Evolutionary conservation across 2,888 invertebrate genomes (phyloP).

Genomic region (Latrodectus elegans): DNA sequence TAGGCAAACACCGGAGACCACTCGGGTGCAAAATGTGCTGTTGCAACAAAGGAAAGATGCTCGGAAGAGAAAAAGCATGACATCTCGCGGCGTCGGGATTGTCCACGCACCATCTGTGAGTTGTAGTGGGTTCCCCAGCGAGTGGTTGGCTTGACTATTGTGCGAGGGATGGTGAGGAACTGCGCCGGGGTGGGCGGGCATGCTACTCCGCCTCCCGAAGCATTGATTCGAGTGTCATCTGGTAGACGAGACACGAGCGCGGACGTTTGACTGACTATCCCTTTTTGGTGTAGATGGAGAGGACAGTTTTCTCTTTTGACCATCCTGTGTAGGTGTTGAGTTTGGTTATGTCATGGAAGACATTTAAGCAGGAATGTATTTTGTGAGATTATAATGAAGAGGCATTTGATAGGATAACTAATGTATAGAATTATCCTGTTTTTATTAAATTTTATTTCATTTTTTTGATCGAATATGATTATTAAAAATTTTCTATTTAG

Average conservation of each 20-base stretch:
- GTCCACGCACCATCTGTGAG: slow-evolving; percentile 47
- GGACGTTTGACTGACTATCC: slow-evolving; percentile 32
- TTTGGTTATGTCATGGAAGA: no score
- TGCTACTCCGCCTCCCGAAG: slow-evolving; percentile 28
- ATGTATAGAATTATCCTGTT: no score
- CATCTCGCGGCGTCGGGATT: slow-evolving; percentile 12
- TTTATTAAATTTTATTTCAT: no score
- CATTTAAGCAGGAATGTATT: no score
- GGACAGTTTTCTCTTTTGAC: no score
- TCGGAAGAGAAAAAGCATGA: slow-evolving; percentile 8
- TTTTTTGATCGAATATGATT: no score
- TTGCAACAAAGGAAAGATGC: slow-evolving; percentile 38
- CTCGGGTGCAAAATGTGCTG: slow-evolving; percentile 34
- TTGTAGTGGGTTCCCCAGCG: slow-evolving; percentile 20
- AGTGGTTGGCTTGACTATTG: slow-evolving; percentile 31
- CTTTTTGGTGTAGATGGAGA: slow-evolving; percentile 8
- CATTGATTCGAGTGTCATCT: slow-evolving; percentile 59
- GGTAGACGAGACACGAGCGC: slow-evolving; percentile 21
- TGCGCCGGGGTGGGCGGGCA: slow-evolving; percentile 10
- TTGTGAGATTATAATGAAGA: no score
- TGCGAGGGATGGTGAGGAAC: neutral
- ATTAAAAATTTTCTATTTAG: no score
- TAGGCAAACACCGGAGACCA: slow-evolving; percentile 34
- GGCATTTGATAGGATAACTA: no score
- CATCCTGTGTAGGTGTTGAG: no score